Evolutionary conservation across 2,888 invertebrate genomes (phyloP), one percentile per base, ranked within the genome.

Genomic region (Lypha dubia): DNA sequence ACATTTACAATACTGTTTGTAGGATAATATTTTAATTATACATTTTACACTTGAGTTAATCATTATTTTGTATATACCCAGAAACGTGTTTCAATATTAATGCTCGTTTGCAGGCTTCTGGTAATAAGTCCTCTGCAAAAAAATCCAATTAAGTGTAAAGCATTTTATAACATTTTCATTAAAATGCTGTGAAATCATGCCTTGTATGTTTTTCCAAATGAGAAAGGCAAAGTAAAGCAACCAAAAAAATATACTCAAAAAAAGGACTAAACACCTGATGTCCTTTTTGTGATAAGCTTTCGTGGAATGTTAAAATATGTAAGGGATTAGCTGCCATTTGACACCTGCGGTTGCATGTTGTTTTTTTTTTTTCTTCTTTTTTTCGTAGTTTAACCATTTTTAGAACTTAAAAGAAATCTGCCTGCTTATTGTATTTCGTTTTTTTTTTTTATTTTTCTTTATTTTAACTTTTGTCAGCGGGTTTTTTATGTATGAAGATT

Each of bases 81-180:
- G 8, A 1, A 17, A 41, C 56, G 58, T 58, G 35, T 41, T 71
- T 70, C 9, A 44, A 35, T 15, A 13, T 53, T 56, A 4, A 13
- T 46, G 6, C 24, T 17, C 41, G 15, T 63, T 70, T 28, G 56
- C 35, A 53, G 5, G 38, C 76, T 62, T 67, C 60, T 79, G 80
- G 71, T 67, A 76, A 76, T 67, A 46, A 28, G n/a, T 8, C 60
- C 76, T 67, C 71, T n/a, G n/a, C n/a, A 84, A 58, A 70, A 74
- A 84, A 81, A 84, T 84, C 81, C 84, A 84, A 84, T 84, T 84
- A 84, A 84, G 56, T 84, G 73, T 63, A 74, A 84, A 84, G 73
- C 63, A 68, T 81, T 84, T 84, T 62, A 75, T 73, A 84, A 84
- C 80, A 84, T 84, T 84, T 84, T 81, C 44, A 84, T 81, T 84